These are phyloP conservation scores for Dipodomys merriami DNA, from an alignment of 2,113 vertebrate species.

Conservation along the genomic window DNA sequence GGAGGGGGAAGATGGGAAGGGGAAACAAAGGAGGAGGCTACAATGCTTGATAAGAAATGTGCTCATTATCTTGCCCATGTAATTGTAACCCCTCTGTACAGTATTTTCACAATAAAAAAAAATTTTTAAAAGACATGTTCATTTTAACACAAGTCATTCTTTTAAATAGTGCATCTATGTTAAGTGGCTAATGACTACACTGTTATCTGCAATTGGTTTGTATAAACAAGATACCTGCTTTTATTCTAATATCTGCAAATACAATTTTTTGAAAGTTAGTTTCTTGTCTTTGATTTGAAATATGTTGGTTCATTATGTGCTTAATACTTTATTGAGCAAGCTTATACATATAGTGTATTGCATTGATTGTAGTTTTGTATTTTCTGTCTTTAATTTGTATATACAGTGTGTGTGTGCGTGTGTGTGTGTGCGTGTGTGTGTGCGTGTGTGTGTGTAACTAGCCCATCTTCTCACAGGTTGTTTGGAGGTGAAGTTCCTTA, in stretches of 20 bases:
- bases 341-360: not conserved
- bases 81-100: too few relatives aligned
- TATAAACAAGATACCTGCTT: not conserved
- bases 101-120: too few relatives aligned
- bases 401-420: too few relatives aligned
- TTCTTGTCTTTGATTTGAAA: slow-evolving; percentile 14
- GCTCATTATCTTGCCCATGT: too few relatives aligned
- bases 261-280: not conserved
- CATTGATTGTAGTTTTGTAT: slow-evolving; percentile 15
- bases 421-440: too few relatives aligned
- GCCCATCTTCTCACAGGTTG: too few relatives aligned
- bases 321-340: slow-evolving; percentile 32
- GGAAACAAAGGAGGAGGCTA: too few relatives aligned
- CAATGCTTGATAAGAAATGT: too few relatives aligned
- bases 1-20: too few relatives aligned
- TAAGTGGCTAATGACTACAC: not conserved
- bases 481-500: too few relatives aligned
- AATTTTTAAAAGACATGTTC: not conserved
- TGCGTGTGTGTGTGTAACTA: too few relatives aligned
- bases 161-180: not conserved
- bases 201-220: slow-evolving; percentile 2
- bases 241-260: not conserved
- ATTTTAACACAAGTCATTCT: not conserved
- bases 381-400: too few relatives aligned
- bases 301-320: not conserved